These are phyloP conservation scores for Trichogramma pretiosum DNA, from an alignment of 1,140 invertebrate species.

Conservation along the genomic window DNA sequence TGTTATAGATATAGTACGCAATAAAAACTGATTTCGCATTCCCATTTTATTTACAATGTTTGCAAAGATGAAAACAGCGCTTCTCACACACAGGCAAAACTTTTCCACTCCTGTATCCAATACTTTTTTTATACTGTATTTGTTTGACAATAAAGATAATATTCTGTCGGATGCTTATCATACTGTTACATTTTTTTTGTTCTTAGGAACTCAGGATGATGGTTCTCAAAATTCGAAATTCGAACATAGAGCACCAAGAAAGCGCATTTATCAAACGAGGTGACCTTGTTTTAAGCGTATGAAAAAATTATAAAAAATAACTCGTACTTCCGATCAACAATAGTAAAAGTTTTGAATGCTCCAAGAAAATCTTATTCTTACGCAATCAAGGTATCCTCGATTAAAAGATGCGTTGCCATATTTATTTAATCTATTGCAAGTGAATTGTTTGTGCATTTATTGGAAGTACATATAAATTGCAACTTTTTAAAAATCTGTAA, in stretches of 20 bases:
- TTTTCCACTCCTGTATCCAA: not conserved
- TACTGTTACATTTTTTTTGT: conserved; percentile 34
- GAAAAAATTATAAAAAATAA: too few relatives aligned
- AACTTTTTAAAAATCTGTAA: too few relatives aligned
- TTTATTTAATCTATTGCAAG: conserved; percentile 12
- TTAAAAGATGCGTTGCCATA: conserved; percentile 3
- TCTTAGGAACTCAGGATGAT: conserved; percentile 42
- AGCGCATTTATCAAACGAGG: too few relatives aligned
- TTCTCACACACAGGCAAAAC: conserved; percentile 13
- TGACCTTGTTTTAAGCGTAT: too few relatives aligned
- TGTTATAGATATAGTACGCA: conserved; percentile 31
- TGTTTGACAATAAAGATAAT: conserved; percentile 27
- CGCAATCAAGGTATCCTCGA: not conserved
- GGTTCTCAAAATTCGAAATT: too few relatives aligned
- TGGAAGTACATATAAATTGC: conserved; percentile 6
- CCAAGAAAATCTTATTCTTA: not conserved
- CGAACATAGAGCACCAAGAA: conserved; percentile 27
- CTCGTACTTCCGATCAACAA: too few relatives aligned
- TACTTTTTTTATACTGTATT: conserved; percentile 7
- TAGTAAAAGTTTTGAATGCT: too few relatives aligned
- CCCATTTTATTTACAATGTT: conserved; percentile 38
- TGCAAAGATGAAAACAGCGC: conserved; percentile 39
- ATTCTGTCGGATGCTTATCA: conserved; percentile 25
- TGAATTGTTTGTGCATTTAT: conserved; percentile 1
- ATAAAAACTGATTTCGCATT: conserved; percentile 40